phyloP scores from a whole-genome alignment of 2,888 invertebrate genomes.

The Tetragonisca angustula region DNA sequence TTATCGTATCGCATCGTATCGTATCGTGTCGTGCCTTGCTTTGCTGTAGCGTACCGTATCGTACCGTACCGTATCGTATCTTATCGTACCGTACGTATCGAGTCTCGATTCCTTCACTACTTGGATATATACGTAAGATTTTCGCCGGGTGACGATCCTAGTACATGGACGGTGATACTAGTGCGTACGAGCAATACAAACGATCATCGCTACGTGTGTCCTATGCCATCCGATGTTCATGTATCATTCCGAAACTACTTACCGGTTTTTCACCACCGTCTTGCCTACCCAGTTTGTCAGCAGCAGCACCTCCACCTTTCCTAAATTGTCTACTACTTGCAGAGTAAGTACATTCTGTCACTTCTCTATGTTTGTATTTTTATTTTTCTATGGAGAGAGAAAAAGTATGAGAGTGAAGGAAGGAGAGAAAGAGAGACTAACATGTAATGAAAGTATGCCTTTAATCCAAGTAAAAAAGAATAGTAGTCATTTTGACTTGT shows the following conservation, averaged over 20 bases:
- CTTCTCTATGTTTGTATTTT: too few species aligned
- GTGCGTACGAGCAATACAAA: constrained; percentile 62
- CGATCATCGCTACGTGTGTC: constrained; percentile 63
- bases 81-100: constrained; percentile 39
- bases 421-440: neutral
- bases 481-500: neutral
- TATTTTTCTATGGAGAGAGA: too few species aligned
- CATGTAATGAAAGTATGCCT: neutral
- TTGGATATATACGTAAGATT: constrained; percentile 51
- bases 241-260: constrained; percentile 57
- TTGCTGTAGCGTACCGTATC: constrained; percentile 13
- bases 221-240: constrained; percentile 71
- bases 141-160: constrained; percentile 69
- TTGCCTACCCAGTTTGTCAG: constrained; percentile 56
- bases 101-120: constrained; percentile 46
- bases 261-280: constrained; percentile 57
- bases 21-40: neutral
- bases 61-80: constrained; percentile 14
- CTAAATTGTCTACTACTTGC: constrained; percentile 80
- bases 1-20: constrained; percentile 12
- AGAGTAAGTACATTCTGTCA: constrained; percentile 59
- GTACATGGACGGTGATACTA: constrained; percentile 67
- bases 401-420: too few species aligned
- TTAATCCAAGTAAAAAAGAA: neutral
- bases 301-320: constrained; percentile 60